Evolutionary conservation across 2,888 invertebrate species (phyloP), one percentile per base, ranked within the genome.

Genomic region (Apoda limacodes): DNA sequence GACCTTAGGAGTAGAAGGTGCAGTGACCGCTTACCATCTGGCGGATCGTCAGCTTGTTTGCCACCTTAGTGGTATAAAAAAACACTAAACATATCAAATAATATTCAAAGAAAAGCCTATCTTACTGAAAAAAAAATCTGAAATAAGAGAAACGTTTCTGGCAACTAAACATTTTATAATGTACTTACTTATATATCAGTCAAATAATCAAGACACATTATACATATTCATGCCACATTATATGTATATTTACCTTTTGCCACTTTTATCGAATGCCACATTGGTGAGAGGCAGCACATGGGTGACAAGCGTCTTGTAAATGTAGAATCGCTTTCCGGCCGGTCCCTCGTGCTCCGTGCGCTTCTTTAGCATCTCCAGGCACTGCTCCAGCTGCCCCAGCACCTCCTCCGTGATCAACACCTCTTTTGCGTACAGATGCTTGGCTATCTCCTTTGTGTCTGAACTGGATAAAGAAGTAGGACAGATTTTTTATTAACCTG

Each of bases 241-340:
- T n/a, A n/a, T n/a, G n/a, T 17, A 17, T 17, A 5, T 35, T 39
- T 59, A 85, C 88, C 76, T 83, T 42, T 82, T 82, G 7, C 89
- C 89, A 49, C 72, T 72, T 58, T 88, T 87, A 61, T 89, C 87
- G 49, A 90, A 86, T 21, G 86, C 85, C 13, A 89, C 86, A 50
- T 89, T 89, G 4, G 90, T 90, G 19, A 90, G 65, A 2, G 90
- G 90, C 40, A 89, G 64, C 9, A 88, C 80, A 54, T 90, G 90
- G 0, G 87, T 84, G 51, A 83, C 82, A 39, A 89, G 59, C 0
- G 83, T 84, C 60, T 85, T 86, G 69, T 86, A 85, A 45, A 86
- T 83, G 60, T 86, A 85, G 61, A 86, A 89, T 48, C 83, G 76
- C 55, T 86, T 86, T 17, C 84, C 83, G 2, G 80, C 55, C 0